These are phyloP conservation scores for Tokudaia tokunoshimensis DNA, from an alignment of 2,797 vertebrate genomes.

Conservation along the genomic window DNA sequence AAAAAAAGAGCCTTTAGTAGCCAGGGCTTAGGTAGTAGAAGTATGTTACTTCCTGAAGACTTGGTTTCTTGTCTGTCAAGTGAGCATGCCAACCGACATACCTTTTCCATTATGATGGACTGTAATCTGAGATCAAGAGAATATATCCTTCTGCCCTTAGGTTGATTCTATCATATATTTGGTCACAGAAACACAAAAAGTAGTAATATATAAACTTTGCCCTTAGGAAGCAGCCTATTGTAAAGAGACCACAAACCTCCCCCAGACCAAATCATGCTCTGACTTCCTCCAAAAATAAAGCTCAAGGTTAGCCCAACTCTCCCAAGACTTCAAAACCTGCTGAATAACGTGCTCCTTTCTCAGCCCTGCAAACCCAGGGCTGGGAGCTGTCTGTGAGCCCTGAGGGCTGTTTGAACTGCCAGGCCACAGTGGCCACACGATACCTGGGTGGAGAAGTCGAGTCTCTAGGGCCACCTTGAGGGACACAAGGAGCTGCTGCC, in stretches of 20 bases:
- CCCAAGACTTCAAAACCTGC: not conserved
- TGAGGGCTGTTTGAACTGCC: accelerated
- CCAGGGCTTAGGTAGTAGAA: not conserved
- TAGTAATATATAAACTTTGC: not conserved
- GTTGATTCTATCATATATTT: not conserved
- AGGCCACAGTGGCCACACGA: not conserved
- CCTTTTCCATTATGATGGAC: not conserved
- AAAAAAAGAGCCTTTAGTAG: not conserved
- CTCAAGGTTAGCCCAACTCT: not conserved
- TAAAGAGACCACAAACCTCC: not conserved
- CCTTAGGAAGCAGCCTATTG: not conserved
- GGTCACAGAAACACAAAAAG: not conserved
- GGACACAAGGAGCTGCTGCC: conserved; percentile 96
- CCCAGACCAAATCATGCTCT: not conserved
- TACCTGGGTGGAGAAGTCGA: conserved; percentile 96
- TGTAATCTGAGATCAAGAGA: not conserved
- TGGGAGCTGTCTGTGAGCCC: no score
- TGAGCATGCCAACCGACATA: not conserved
- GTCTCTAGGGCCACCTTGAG: conserved; percentile 96
- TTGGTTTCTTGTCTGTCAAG: not conserved
- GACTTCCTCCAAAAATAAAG: not conserved
- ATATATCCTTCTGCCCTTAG: not conserved
- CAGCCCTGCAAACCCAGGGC: not conserved
- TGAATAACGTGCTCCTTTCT: not conserved
- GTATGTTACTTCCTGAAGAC: not conserved